Evolutionary conservation across 2,113 vertebrate species (phyloP), one percentile per base, ranked within the genome.

Genomic region (Brachirus orientalis): DNA sequence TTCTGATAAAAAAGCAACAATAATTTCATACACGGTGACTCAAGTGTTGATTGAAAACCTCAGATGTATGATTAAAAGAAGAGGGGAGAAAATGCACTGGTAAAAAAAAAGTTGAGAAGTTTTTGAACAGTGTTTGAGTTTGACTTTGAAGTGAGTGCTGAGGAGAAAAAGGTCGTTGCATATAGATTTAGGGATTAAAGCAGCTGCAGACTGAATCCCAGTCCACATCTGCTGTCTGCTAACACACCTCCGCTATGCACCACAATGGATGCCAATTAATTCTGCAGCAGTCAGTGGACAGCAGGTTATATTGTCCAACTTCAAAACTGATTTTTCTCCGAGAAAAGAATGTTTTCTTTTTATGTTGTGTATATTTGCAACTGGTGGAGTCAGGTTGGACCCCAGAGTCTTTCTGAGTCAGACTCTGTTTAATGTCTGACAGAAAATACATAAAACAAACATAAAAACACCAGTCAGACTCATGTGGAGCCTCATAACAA

Each of bases 131-230:
- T 13, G 8, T 58, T 20, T 33, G 54, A 63, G 61, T 82, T 61
- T 60, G 47, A 77, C 77, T 79, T 82, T 80, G 62, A 76, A 67
- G 65, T 13, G 67, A 52, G 53, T 19, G 58, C 43, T 47, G 44
- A 20, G 69, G 80, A 71, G 70, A 16, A 47, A 80, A 72, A 81
- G 74, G 76, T 75, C 72, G 19, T 50, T 35, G 36, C 18, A 28
- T 28, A 44, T 67, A 70, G 72, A 86, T 86, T 75, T 63, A 58
- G 52, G 66, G 72, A 85, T 79, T 74, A 83, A 20, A 77, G 72
- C 57, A 63, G 71, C 65, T 70, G 71, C 71, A 45, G 55, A 53
- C 65, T 6, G 41, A 82, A 69, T 83, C 80, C 65, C 57, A 44
- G 64, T 72, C 38, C 73, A 67, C 65, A 69, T 70, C 72, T 67